Evolutionary conservation across 2,113 vertebrate genomes (phyloP).

Genomic region (Campylomormyrus tamandua): DNA sequence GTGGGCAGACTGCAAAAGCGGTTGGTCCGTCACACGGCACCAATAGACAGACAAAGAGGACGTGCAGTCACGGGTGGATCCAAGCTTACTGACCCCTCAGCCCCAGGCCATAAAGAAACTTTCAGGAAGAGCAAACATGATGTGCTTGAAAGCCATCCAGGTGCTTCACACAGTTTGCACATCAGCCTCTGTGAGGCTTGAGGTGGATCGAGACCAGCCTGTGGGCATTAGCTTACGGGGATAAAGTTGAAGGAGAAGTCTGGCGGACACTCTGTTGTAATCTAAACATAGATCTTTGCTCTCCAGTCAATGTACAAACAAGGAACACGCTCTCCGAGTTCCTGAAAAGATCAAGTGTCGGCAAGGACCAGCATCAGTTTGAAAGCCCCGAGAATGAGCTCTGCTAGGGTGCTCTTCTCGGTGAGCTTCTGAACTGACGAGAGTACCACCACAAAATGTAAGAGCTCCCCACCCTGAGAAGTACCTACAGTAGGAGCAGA

Average conservation of each 20-base stretch:
- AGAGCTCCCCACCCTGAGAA: neutral
- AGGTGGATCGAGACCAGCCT: neutral
- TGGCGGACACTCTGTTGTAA: neutral
- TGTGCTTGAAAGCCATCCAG: constrained; percentile 26
- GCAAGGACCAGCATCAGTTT: neutral
- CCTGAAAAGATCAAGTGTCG: neutral
- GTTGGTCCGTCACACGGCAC: neutral
- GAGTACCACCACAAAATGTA: neutral
- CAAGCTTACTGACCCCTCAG: neutral
- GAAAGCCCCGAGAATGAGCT: neutral
- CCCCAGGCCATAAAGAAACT: constrained; percentile 4
- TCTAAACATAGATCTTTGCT: neutral
- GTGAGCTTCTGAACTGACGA: neutral
- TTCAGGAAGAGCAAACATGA: constrained; percentile 34
- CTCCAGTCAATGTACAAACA: neutral
- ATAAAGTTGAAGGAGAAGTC: neutral
- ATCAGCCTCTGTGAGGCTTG: neutral
- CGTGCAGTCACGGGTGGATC: no score
- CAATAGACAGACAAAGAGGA: neutral
- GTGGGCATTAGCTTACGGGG: neutral
- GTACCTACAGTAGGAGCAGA: neutral
- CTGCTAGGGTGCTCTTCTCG: neutral
- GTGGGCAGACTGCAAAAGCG: neutral
- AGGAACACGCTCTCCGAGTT: neutral
- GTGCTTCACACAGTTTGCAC: constrained; percentile 23